These are phyloP conservation scores for Leucosticte australis DNA, from an alignment of 2,113 vertebrate genomes.

Conservation along the genomic window DNA sequence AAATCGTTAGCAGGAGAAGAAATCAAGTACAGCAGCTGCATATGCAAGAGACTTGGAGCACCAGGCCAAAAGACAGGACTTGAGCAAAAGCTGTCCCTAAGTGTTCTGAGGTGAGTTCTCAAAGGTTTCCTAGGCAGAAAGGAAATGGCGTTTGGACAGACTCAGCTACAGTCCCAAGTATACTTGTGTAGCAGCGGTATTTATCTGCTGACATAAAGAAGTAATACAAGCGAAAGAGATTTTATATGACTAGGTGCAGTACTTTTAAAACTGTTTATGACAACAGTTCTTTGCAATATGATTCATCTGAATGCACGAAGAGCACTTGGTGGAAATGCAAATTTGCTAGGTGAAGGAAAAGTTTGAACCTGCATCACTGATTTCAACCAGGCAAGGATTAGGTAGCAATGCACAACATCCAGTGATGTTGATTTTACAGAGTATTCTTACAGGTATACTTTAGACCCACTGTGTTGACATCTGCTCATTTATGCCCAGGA, in stretches of 20 bases:
- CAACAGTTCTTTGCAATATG: neutral
- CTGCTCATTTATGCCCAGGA: neutral
- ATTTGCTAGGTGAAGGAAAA: neutral
- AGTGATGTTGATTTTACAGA: neutral
- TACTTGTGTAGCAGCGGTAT: neutral
- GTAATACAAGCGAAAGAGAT: neutral
- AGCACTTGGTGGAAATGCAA: neutral
- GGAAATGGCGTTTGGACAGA: neutral
- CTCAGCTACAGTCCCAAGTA: neutral
- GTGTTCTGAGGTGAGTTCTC: constrained; percentile 4
- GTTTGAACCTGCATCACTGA: neutral
- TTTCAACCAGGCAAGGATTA: neutral
- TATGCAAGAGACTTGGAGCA: constrained; percentile 72
- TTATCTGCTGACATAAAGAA: constrained; percentile 59
- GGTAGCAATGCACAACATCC: neutral
- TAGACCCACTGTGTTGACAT: neutral
- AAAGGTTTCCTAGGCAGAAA: neutral
- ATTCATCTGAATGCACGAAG: neutral
- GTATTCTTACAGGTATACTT: neutral
- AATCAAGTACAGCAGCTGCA: constrained; percentile 78
- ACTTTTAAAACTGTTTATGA: neutral
- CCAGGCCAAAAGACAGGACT: constrained; percentile 65
- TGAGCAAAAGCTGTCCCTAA: constrained; percentile 44
- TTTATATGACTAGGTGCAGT: neutral
- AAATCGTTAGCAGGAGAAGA: constrained; percentile 83